Conservation (phyloP, 2,797 vertebrate genomes). For the Peromyscus melanophrys region DNA sequence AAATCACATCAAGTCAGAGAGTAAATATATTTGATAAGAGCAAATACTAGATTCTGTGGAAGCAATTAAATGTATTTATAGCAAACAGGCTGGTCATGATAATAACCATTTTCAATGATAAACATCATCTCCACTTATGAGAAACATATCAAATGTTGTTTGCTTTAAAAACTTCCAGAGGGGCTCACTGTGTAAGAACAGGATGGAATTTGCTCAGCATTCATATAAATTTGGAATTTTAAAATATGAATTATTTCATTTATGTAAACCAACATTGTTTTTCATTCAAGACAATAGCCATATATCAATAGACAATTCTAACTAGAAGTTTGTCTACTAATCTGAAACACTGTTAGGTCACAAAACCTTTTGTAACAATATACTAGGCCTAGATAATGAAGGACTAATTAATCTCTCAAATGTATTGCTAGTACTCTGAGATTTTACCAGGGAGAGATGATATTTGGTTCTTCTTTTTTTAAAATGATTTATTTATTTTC, state of each 20-base stretch:
- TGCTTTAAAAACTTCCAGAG: background rate
- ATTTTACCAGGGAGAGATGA: slow-evolving; percentile 46
- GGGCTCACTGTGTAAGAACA: background rate
- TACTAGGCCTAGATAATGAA: background rate
- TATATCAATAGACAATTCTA: slow-evolving; percentile 45
- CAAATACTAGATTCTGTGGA: slow-evolving; percentile 13
- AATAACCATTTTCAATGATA: background rate
- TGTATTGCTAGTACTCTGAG: background rate
- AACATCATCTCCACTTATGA: background rate
- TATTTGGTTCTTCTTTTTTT: background rate
- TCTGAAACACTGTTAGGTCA: slow-evolving; percentile 45
- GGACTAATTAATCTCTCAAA: background rate
- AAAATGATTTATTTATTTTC: background rate
- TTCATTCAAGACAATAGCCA: slow-evolving; percentile 63
- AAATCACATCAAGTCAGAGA: slow-evolving; percentile 36
- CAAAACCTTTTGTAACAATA: slow-evolving; percentile 64
- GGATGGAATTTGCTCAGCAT: slow-evolving; percentile 5
- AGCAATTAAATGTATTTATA: background rate
- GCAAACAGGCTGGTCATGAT: slow-evolving; percentile 6
- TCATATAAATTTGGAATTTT: slow-evolving; percentile 75
- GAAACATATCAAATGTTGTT: background rate
- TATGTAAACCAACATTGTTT: slow-evolving; percentile 71
- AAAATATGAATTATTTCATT: slow-evolving; percentile 78
- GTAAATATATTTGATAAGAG: background rate
- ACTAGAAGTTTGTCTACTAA: slow-evolving; percentile 58